phyloP scores from a whole-genome alignment of 1,140 invertebrate genomes.

The Polypedilum pembai region DNA sequence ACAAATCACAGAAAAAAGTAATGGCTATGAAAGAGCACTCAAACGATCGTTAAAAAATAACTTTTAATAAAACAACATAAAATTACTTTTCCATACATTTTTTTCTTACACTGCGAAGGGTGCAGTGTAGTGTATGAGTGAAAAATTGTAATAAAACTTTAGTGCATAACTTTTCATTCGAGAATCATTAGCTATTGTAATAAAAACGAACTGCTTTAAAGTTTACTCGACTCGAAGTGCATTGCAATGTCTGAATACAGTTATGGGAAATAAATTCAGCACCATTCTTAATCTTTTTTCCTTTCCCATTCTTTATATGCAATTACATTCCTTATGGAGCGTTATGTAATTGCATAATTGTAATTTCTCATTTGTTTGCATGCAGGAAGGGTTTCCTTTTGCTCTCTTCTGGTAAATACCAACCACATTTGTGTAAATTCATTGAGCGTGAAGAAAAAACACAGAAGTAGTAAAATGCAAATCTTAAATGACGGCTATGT shows the following conservation, averaged over 20 bases:
- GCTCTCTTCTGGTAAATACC: not conserved
- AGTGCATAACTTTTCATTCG: not conserved
- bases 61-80: too few relatives aligned
- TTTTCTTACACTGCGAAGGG: not conserved
- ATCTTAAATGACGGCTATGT: not conserved
- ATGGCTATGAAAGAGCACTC: too few relatives aligned
- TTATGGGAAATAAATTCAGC: not conserved
- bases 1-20: too few relatives aligned
- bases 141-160: not conserved
- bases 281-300: not conserved
- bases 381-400: not conserved
- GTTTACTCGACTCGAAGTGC: not conserved
- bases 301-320: constrained; percentile 1
- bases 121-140: not conserved
- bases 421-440: constrained; percentile 3
- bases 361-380: constrained; percentile 4
- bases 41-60: too few relatives aligned
- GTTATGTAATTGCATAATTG: constrained; percentile 18
- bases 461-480: constrained; percentile 8
- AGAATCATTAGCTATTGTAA: constrained; percentile 19
- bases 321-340: constrained; percentile 17
- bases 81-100: too few relatives aligned
- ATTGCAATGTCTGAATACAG: not conserved
- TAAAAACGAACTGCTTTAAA: constrained; percentile 15
- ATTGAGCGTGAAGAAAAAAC: not conserved